phyloP scores from a whole-genome alignment of 2,797 vertebrate genomes.

The Etheostoma nigrum region DNA sequence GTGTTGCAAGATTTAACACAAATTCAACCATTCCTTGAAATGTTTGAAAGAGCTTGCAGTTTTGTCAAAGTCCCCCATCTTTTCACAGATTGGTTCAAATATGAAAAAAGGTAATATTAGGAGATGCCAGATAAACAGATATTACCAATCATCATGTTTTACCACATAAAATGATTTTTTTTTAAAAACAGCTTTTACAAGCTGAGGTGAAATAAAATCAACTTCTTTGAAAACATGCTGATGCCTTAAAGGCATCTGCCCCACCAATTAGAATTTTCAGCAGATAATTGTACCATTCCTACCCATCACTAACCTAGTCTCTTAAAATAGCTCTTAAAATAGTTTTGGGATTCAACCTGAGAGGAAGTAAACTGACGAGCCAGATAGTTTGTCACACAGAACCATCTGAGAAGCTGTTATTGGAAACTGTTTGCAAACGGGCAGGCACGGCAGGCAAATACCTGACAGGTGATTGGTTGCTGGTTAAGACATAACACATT shows the following conservation, averaged over 20 bases:
- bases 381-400: too few species aligned
- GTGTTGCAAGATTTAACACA: not conserved
- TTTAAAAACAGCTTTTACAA: not conserved
- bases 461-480: too few species aligned
- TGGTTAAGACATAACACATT: too few species aligned
- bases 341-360: not conserved
- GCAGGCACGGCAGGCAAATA: too few species aligned
- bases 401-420: too few species aligned
- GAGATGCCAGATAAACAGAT: too few species aligned
- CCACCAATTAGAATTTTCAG: not conserved
- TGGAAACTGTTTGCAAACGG: too few species aligned
- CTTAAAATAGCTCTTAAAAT: not conserved
- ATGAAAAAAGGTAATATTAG: too few species aligned
- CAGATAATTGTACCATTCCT: not conserved
- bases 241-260: not conserved
- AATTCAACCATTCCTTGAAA: too few species aligned
- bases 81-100: too few species aligned
- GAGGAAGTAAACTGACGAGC: not conserved
- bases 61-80: not conserved
- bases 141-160: not conserved
- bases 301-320: not conserved
- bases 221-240: not conserved
- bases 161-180: not conserved
- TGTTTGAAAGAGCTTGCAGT: not conserved
- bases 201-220: constrained; percentile 2